These are phyloP conservation scores for Gambusia affinis DNA, from an alignment of 2,113 vertebrate species.

Conservation along the genomic window DNA sequence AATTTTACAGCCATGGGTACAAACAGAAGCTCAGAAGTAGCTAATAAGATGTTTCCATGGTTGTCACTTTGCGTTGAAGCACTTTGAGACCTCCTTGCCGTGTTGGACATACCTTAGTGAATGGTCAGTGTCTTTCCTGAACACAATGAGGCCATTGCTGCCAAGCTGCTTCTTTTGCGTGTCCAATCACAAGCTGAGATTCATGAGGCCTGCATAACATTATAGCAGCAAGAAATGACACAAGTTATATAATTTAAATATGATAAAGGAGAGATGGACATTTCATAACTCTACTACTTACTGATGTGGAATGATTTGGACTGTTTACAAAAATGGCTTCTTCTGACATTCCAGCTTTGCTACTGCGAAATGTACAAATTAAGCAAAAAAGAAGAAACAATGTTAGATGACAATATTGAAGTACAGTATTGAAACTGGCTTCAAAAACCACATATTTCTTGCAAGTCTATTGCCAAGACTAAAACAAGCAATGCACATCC, in stretches of 20 bases:
- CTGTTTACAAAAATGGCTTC: neutral
- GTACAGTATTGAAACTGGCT: neutral
- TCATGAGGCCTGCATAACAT: constrained; percentile 3
- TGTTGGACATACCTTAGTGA: constrained; percentile 23
- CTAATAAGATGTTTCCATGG: constrained; percentile 42
- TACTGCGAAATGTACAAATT: neutral
- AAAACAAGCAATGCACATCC: neutral
- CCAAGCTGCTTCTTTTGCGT: constrained; percentile 22
- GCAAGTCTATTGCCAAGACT: neutral
- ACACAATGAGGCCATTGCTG: constrained; percentile 31
- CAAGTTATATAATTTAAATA: constrained; percentile 5
- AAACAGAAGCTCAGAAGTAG: constrained; percentile 43
- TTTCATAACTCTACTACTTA: constrained; percentile 6
- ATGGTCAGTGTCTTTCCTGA: constrained; percentile 44
- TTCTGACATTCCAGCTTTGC: neutral
- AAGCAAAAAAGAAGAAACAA: too few relatives aligned
- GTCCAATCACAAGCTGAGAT: constrained; percentile 10
- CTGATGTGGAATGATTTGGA: neutral
- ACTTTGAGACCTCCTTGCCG: constrained; percentile 36
- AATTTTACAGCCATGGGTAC: constrained; percentile 58
- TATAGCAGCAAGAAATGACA: constrained; percentile 12
- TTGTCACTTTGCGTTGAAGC: constrained; percentile 1
- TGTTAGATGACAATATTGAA: neutral
- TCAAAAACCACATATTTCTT: neutral
- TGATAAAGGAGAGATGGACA: constrained; percentile 23